A percentile compares a stretch with the other conserved stretches of the same genome.
Evolutionary conservation across 1,140 invertebrate species (phyloP).

Genomic region (Solenopsis fugax): DNA sequence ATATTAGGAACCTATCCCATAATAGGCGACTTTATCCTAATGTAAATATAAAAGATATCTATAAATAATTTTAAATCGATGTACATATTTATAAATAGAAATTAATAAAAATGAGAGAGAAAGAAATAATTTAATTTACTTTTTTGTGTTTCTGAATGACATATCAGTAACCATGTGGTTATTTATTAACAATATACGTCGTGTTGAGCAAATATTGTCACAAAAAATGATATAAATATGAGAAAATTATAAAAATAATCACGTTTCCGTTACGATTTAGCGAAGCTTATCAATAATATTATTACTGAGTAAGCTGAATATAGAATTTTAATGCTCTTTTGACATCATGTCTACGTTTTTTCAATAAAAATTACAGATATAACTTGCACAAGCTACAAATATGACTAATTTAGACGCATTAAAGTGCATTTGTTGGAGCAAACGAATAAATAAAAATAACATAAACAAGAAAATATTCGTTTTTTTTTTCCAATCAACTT

Average conservation of each 20-base stretch:
- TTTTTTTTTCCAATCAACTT: neutral
- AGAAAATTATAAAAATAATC: neutral
- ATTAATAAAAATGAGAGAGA: neutral
- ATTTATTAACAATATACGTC: neutral
- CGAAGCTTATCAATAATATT: neutral
- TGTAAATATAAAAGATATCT: neutral
- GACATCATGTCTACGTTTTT: neutral
- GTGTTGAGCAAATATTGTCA: neutral
- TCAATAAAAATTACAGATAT: neutral
- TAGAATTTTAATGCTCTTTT: neutral
- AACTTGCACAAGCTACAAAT: conserved; percentile 8
- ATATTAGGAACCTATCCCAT: too few relatives aligned
- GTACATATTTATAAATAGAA: neutral
- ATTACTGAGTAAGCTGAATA: neutral
- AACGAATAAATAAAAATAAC: neutral
- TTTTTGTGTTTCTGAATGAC: neutral
- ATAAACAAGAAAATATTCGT: neutral
- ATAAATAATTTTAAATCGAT: neutral
- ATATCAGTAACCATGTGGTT: neutral
- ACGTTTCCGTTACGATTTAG: neutral
- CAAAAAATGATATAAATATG: neutral
- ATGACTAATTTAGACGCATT: too few relatives aligned
- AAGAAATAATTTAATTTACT: neutral
- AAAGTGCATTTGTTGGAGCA: neutral
- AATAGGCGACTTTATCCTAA: too few relatives aligned